Base-by-base conservation (phyloP, 2,797 vertebrate species). In the Phaenicophaeus curvirostris region DNA sequence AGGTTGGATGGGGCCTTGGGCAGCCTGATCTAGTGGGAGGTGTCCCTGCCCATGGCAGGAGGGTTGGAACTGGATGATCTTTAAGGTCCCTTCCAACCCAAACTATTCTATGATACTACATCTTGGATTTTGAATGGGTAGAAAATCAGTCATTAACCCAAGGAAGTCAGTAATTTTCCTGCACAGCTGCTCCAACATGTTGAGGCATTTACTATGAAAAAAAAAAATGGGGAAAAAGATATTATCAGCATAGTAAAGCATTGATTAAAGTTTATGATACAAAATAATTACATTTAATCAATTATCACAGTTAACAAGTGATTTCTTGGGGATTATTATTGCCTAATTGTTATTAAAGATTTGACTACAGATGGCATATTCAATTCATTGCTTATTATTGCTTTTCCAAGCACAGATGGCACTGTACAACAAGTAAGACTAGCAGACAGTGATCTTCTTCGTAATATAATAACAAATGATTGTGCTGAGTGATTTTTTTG, bases 361-460 rank as follows among this genome's bases (percentile, higher is more conserved):
- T 53, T 87, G 87, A 96, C 90, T 97, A 95, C 95, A 97, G 96
- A 97, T 96, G 97, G 96, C 94, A 94, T 96, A 90, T 87, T 95
- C 89, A 96, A 91, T 96, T 95, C 96, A 93, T 94, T 96, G 95
- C 96, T 96, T 97, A 92, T 97, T 97, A 96, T 96, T 96, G 94
- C 95, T 97, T 97, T 96, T 97, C 95, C 85, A 97, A 96, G 96
- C 94, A 96, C 97, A 98, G 97, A 98, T 97, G 97, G 97, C 88
- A 96, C 87, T 71, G 87, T 90, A 94, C 91, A 94, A 94, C 96
- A 95, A 95, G 71, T 77, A 95, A 96, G 86, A 95, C 93, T 91
- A 96, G 88, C 82, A 89, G 94, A 93, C n/a, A 95, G 61, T 82
- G 93, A 96, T 96, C 93, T 94, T 96, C 96, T 95, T 77, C 80